These are phyloP conservation scores for Cherax quadricarinatus DNA, from an alignment of 1,140 invertebrate species.

Conservation along the genomic window DNA sequence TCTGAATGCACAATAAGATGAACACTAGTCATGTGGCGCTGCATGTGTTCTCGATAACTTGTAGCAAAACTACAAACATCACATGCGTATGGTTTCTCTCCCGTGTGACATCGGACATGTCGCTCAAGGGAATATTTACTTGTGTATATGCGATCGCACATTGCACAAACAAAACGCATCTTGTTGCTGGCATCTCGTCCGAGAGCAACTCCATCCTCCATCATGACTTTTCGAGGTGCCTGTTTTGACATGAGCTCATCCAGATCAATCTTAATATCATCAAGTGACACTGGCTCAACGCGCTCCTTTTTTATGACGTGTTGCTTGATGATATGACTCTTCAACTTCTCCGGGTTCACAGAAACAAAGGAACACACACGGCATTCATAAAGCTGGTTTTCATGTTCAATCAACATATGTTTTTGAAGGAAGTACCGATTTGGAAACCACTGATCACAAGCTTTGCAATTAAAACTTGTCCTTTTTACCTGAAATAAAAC, in stretches of 20 bases:
- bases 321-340: slow-evolving; percentile 72
- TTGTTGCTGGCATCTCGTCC: slow-evolving; percentile 68
- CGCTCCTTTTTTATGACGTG: slow-evolving; percentile 72
- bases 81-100: slow-evolving; percentile 69
- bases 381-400: slow-evolving; percentile 72
- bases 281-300: slow-evolving; percentile 53
- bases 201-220: slow-evolving; percentile 71
- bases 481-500: slow-evolving; percentile 16
- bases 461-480: slow-evolving; percentile 69
- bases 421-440: slow-evolving; percentile 70
- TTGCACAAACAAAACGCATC: slow-evolving; percentile 68
- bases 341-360: slow-evolving; percentile 71
- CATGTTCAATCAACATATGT: slow-evolving; percentile 73
- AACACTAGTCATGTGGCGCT: slow-evolving; percentile 72
- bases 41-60: slow-evolving; percentile 72
- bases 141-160: slow-evolving; percentile 73
- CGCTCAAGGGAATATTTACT: slow-evolving; percentile 71
- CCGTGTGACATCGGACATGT: slow-evolving; percentile 72
- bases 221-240: slow-evolving; percentile 70
- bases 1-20: slow-evolving; percentile 72
- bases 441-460: slow-evolving; percentile 68
- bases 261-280: slow-evolving; percentile 62
- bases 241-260: slow-evolving; percentile 71
- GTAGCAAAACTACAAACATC: slow-evolving; percentile 72
- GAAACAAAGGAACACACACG: slow-evolving; percentile 71